phyloP scores from a whole-genome alignment of 2,797 vertebrate genomes.

The Cossypha dichroa region DNA sequence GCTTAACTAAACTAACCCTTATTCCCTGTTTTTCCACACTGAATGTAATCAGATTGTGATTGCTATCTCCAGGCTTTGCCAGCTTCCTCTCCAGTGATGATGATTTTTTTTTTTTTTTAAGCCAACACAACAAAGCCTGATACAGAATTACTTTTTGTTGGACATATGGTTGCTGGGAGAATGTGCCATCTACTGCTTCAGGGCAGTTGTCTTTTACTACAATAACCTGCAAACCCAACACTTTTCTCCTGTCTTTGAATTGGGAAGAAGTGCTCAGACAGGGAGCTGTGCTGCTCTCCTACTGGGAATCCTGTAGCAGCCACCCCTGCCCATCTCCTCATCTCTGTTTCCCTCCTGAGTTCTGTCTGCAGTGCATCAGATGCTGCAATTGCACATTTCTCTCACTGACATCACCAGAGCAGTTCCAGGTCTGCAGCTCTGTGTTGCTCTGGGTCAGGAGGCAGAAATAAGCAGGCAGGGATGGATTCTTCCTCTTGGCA shows the following conservation, averaged over 20 bases:
- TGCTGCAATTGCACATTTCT: not conserved
- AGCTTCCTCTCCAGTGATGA: not conserved
- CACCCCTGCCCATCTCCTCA: not conserved
- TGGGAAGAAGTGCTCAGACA: not conserved
- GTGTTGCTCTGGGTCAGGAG: not conserved
- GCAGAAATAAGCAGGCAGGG: not conserved
- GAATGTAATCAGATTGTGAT: not conserved
- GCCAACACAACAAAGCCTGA: not conserved
- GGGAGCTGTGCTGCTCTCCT: not conserved
- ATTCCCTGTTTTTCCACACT: not conserved
- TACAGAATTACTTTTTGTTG: not conserved
- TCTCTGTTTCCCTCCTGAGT: not conserved
- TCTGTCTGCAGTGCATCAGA: not conserved
- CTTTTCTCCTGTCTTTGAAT: not conserved
- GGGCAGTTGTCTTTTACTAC: not conserved
- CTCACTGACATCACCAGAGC: not conserved
- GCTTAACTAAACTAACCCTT: not conserved
- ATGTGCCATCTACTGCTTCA: not conserved
- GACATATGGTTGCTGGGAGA: not conserved
- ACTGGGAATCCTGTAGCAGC: accelerated
- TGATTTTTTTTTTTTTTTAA: not conserved
- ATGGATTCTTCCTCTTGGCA: not conserved
- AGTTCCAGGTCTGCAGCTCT: not conserved
- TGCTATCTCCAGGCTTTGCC: not conserved
- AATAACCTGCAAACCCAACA: not conserved